Conservation (phyloP, 2,888 invertebrate genomes). For the Mongoloraphidia duomilia region DNA sequence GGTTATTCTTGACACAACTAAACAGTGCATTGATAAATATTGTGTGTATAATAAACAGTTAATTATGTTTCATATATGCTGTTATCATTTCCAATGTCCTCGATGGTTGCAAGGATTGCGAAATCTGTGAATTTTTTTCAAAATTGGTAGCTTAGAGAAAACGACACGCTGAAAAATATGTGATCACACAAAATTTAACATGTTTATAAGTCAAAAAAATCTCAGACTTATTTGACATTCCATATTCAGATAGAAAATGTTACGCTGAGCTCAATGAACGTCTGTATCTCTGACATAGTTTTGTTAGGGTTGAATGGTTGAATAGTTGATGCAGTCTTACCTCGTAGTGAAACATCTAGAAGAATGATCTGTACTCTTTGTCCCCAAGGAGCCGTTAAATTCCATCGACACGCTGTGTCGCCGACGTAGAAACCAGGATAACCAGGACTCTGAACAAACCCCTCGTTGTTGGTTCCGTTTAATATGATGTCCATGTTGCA, state of each 20-base stretch:
- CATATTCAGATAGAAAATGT: too few species aligned
- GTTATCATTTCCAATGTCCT: too few species aligned
- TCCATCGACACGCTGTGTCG: slow-evolving; percentile 50
- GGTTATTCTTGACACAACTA: too few species aligned
- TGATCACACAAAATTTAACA: not conserved
- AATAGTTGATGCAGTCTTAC: slow-evolving; percentile 29
- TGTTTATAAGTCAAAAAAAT: not conserved
- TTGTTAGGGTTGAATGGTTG: slow-evolving; percentile 3
- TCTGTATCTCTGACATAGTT: not conserved
- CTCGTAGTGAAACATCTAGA: slow-evolving; percentile 54
- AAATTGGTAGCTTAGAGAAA: too few species aligned
- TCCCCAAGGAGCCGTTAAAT: slow-evolving; percentile 41
- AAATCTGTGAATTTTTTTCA: too few species aligned
- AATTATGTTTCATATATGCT: too few species aligned
- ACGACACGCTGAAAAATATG: not conserved
- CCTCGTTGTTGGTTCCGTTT: slow-evolving; percentile 34
- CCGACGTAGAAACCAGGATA: slow-evolving; percentile 63
- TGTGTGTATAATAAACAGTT: too few species aligned
- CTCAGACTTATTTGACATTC: too few species aligned
- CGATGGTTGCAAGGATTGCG: too few species aligned
- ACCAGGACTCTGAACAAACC: slow-evolving; percentile 55
- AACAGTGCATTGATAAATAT: too few species aligned
- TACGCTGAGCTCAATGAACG: too few species aligned
- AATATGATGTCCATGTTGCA: slow-evolving; percentile 34
- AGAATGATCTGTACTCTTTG: slow-evolving; percentile 50